phyloP scores from a whole-genome alignment of 2,888 invertebrate species.

The Cheilosia soror region DNA sequence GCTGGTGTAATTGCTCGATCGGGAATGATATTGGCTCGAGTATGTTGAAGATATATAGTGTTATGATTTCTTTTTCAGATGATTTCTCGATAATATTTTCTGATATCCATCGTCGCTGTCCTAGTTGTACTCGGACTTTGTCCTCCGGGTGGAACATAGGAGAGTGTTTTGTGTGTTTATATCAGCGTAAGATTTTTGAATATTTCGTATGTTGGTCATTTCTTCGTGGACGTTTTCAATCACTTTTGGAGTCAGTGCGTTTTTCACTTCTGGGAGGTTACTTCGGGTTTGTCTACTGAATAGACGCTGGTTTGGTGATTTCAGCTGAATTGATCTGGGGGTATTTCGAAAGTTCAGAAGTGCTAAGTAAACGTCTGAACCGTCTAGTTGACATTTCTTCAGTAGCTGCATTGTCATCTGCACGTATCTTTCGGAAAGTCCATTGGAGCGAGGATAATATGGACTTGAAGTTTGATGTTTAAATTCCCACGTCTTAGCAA shows the following conservation, averaged over 20 bases:
- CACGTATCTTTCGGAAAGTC: slow-evolving; percentile 62
- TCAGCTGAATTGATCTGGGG: slow-evolving; percentile 5
- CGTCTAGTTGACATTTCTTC: slow-evolving; percentile 65
- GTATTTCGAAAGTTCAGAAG: slow-evolving; percentile 61
- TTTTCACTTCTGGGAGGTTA: slow-evolving; percentile 17
- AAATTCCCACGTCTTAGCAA: too few relatives aligned
- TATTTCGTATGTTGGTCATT: slow-evolving; percentile 56
- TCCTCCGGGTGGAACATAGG: slow-evolving; percentile 19
- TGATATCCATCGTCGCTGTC: not conserved
- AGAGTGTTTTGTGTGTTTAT: slow-evolving; percentile 25
- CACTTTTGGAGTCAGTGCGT: too few relatives aligned
- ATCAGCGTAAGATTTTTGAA: slow-evolving; percentile 51
- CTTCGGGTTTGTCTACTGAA: slow-evolving; percentile 38
- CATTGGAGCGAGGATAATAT: too few relatives aligned
- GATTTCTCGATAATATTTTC: slow-evolving; percentile 30
- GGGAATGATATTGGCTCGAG: not conserved
- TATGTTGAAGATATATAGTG: too few relatives aligned
- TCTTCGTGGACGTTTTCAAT: slow-evolving; percentile 52
- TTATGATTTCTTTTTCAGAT: slow-evolving; percentile 36
- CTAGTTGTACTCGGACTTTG: slow-evolving; percentile 25
- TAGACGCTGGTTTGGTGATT: slow-evolving; percentile 23
- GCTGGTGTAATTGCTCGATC: not conserved
- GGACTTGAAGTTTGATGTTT: too few relatives aligned
- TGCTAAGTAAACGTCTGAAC: slow-evolving; percentile 56
- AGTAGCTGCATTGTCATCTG: slow-evolving; percentile 65